Evolutionary conservation across 2,113 vertebrate species (phyloP).

Genomic region (Antigone vipio): DNA sequence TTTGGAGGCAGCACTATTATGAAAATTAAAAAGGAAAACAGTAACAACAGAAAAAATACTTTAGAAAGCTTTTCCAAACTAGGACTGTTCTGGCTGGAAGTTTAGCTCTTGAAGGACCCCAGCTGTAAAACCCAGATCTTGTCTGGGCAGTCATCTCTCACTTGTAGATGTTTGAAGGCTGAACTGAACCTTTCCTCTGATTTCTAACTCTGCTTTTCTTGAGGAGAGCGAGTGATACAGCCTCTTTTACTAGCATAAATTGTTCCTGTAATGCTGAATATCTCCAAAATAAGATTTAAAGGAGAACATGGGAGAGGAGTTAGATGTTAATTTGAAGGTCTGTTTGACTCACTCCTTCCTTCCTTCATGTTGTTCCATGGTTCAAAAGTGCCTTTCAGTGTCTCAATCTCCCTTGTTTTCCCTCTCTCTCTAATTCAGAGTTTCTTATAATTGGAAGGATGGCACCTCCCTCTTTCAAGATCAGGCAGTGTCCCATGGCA

Average conservation of each 20-base stretch:
- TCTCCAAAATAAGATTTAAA: not conserved
- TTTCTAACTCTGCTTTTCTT: not conserved
- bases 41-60: not conserved
- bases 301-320: not conserved
- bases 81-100: not conserved
- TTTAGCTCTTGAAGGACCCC: not conserved
- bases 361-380: not conserved
- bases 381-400: not conserved
- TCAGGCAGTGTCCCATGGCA: not conserved
- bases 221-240: not conserved
- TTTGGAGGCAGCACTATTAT: not conserved
- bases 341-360: slow-evolving; percentile 17
- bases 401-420: not conserved
- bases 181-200: not conserved
- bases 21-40: not conserved
- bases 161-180: not conserved
- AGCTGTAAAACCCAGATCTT: not conserved
- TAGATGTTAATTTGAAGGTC: not conserved
- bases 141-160: not conserved
- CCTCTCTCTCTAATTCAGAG: not conserved
- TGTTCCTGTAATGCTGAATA: not conserved
- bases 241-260: not conserved
- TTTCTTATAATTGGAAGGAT: not conserved
- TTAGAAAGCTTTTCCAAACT: not conserved
- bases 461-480: not conserved